Evolutionary conservation across 2,797 vertebrate species (phyloP).

Genomic region (Helostoma temminkii): DNA sequence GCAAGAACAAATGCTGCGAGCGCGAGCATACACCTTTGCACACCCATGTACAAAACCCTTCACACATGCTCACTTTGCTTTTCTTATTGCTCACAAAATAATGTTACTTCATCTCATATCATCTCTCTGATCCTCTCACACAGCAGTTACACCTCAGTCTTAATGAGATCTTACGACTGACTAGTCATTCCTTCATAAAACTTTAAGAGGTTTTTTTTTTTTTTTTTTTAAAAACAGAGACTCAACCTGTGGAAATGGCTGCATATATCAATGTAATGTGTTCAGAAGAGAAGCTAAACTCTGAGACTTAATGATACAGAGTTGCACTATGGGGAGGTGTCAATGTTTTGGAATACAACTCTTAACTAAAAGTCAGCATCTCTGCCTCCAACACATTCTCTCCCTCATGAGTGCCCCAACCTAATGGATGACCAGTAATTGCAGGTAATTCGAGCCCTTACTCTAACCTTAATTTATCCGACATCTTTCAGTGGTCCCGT

Average conservation of each 20-base stretch:
- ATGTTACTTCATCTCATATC: conserved; percentile 25
- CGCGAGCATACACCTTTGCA: conserved; percentile 4
- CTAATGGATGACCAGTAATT: neutral
- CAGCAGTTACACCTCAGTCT: conserved; percentile 12
- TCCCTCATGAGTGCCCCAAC: neutral
- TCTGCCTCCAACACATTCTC: neutral
- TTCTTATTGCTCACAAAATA: conserved; percentile 2
- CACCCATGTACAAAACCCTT: conserved; percentile 50
- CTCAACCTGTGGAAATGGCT: neutral
- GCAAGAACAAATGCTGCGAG: conserved; percentile 55
- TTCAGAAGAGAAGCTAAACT: conserved; percentile 2
- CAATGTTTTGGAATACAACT: neutral
- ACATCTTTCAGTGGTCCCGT: neutral
- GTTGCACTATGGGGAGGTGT: neutral
- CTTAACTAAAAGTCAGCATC: neutral
- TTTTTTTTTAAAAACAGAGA: no score
- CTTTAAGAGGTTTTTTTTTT: no score
- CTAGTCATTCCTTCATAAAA: neutral
- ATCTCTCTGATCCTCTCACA: conserved; percentile 1
- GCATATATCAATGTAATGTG: neutral
- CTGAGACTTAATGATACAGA: neutral
- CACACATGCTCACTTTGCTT: conserved; percentile 16
- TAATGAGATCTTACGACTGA: conserved; percentile 10
- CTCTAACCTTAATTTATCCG: neutral
- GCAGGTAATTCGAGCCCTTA: neutral